Evolutionary conservation across 1,140 invertebrate species (phyloP).

Genomic region (Gonatopus flavifemur): DNA sequence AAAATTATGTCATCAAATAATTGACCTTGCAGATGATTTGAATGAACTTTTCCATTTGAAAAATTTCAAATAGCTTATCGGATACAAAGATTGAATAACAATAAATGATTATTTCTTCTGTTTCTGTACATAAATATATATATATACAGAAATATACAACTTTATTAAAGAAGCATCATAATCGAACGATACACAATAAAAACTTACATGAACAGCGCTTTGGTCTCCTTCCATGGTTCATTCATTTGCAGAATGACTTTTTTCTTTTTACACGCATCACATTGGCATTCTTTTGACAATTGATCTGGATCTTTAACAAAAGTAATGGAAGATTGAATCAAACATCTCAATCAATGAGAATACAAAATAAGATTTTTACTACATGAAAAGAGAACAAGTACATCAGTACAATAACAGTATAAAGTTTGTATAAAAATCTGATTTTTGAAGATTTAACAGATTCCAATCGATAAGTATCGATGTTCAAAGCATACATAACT

Average conservation of each 20-base stretch:
- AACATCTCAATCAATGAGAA: background rate
- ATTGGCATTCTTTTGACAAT: conserved; percentile 78
- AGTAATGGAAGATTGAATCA: conserved; percentile 11
- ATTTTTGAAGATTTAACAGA: no score
- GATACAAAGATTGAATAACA: no score
- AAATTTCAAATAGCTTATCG: no score
- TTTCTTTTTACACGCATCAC: conserved; percentile 85
- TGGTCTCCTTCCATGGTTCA: conserved; percentile 85
- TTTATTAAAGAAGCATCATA: conserved; percentile 12
- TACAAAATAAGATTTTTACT: background rate
- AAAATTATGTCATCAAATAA: background rate
- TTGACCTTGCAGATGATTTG: no score
- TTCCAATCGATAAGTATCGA: no score
- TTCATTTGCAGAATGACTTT: conserved; percentile 75
- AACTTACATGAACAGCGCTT: conserved; percentile 62
- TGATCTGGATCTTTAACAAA: conserved; percentile 70
- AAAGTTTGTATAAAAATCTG: no score
- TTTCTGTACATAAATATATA: background rate
- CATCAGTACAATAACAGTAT: conserved; percentile 7
- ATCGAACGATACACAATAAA: background rate
- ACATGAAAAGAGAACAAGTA: conserved; percentile 8
- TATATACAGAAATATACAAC: background rate
- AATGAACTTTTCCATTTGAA: no score
- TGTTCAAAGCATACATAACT: no score
- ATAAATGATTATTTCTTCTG: no score